Conservation (phyloP, 2,797 vertebrate species). For the Xerus rutilus region DNA sequence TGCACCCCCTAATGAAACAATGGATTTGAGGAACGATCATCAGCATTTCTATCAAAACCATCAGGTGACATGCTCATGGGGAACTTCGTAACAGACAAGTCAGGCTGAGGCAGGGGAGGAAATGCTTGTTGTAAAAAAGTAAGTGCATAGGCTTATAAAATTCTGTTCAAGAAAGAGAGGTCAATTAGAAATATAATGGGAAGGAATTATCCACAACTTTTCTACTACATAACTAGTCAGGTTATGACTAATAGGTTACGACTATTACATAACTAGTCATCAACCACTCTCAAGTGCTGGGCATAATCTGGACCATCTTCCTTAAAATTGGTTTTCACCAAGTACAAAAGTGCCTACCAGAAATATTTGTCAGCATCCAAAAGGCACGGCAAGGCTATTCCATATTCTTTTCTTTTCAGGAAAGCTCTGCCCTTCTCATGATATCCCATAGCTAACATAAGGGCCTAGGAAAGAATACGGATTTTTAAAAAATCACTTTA, state of each 20-base stretch:
- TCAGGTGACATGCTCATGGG: not conserved
- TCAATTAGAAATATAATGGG: not conserved
- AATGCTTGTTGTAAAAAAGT: not conserved
- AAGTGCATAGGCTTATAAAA: fast-evolving
- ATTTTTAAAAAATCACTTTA: slow-evolving; percentile 20
- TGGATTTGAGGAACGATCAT: not conserved
- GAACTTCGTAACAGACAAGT: fast-evolving
- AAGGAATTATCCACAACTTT: not conserved
- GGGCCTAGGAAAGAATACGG: slow-evolving; percentile 89
- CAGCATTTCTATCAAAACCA: not conserved
- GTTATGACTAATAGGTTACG: no score
- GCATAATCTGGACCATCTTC: fast-evolving
- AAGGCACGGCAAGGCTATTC: slow-evolving; percentile 93
- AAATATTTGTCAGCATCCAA: slow-evolving; percentile 96
- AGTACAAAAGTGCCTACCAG: slow-evolving; percentile 88
- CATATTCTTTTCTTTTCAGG: slow-evolving; percentile 96
- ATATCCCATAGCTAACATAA: slow-evolving; percentile 97
- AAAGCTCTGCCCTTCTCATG: slow-evolving; percentile 97
- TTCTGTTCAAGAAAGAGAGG: not conserved
- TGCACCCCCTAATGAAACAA: not conserved
- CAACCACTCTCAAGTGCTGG: not conserved
- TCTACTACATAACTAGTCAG: not conserved
- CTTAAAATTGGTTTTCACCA: not conserved
- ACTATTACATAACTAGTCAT: not conserved
- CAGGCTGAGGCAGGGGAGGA: no score